These are phyloP conservation scores for Acromyrmex echinatior DNA, from an alignment of 1,140 invertebrate genomes.

Conservation along the genomic window DNA sequence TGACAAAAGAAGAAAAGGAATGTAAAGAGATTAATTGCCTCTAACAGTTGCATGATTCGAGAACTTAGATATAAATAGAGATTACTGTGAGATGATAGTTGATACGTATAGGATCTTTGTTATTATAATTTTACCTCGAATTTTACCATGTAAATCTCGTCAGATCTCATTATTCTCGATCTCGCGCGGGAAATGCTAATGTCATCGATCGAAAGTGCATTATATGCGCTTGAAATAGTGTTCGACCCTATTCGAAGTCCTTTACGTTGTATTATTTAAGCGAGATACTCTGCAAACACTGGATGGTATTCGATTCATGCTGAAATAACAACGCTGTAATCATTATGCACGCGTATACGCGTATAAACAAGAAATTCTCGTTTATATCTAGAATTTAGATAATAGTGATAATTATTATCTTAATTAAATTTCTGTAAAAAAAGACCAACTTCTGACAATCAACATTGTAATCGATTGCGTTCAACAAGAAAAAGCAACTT, in stretches of 20 bases:
- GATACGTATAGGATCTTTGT: not conserved
- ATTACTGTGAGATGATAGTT: not conserved
- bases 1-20: not conserved
- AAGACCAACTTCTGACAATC: no score
- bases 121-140: not conserved
- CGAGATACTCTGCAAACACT: not conserved
- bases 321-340: not conserved
- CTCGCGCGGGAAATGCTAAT: not conserved
- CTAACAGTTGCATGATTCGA: not conserved
- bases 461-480: no score
- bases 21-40: not conserved
- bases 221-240: slow-evolving; percentile 42
- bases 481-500: no score
- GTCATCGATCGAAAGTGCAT: slow-evolving; percentile 34
- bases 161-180: not conserved
- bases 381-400: not conserved
- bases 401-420: not conserved
- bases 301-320: not conserved
- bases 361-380: not conserved
- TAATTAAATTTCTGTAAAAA: no score
- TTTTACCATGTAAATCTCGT: not conserved
- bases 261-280: not conserved
- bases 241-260: slow-evolving; percentile 3
- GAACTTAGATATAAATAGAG: not conserved
- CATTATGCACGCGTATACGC: not conserved